Evolutionary conservation across 2,888 invertebrate species (phyloP).

Genomic region (Colostygia pectinataria): DNA sequence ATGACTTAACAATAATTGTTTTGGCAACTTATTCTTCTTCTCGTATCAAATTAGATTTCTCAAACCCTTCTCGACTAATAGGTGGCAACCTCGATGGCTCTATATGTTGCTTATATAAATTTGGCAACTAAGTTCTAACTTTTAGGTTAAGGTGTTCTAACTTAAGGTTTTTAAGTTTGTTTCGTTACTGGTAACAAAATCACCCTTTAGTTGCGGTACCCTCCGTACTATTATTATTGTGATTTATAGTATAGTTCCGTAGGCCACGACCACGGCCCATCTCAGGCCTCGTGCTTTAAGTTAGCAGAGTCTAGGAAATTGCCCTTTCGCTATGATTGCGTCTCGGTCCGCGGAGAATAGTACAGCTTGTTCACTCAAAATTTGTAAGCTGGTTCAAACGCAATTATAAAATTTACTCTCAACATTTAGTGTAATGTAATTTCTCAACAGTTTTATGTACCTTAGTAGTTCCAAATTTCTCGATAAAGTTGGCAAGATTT

Average conservation of each 20-base stretch:
- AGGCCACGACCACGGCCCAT: slow-evolving; percentile 53
- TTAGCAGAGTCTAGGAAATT: slow-evolving; percentile 72
- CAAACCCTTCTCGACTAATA: too few species aligned
- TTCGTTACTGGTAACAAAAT: neutral
- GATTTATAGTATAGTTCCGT: slow-evolving; percentile 72
- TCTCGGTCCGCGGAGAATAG: slow-evolving; percentile 35
- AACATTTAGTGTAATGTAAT: too few species aligned
- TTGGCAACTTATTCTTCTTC: too few species aligned
- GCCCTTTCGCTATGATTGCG: slow-evolving; percentile 73
- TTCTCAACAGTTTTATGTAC: too few species aligned
- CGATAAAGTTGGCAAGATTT: neutral
- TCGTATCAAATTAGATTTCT: too few species aligned
- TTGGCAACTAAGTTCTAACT: too few species aligned
- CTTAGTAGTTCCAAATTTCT: neutral
- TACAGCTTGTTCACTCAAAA: slow-evolving; percentile 13
- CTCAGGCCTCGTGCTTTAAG: slow-evolving; percentile 67
- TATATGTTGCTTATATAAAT: too few species aligned
- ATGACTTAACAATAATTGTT: too few species aligned
- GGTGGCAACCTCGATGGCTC: too few species aligned
- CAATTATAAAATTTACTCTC: neutral
- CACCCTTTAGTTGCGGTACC: slow-evolving; percentile 8
- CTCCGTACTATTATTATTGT: slow-evolving; percentile 56
- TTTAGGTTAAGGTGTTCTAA: too few species aligned
- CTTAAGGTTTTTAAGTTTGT: neutral
- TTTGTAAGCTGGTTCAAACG: neutral